phyloP scores from a whole-genome alignment of 2,888 invertebrate species.

The Schrankia costaestrigalis region DNA sequence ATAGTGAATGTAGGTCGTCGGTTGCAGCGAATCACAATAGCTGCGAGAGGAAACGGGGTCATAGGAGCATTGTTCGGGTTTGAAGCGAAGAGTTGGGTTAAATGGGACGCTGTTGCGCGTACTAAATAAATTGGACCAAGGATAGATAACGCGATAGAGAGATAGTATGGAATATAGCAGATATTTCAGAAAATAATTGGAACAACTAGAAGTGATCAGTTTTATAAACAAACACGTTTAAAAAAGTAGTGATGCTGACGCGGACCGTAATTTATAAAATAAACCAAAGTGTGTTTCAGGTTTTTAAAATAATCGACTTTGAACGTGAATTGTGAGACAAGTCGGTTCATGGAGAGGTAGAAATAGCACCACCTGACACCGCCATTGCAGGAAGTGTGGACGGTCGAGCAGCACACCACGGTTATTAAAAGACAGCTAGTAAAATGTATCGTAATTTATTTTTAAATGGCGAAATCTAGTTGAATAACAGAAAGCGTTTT shows the following conservation, averaged over 20 bases:
- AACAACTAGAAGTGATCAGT: slow-evolving; percentile 9
- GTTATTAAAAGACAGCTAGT: slow-evolving; percentile 30
- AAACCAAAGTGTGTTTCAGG: too few relatives aligned
- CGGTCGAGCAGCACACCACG: slow-evolving; percentile 48
- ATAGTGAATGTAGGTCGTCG: slow-evolving; percentile 54
- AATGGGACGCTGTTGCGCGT: slow-evolving; percentile 50
- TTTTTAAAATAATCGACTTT: slow-evolving; percentile 68
- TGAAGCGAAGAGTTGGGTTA: slow-evolving; percentile 42
- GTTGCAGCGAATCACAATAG: slow-evolving; percentile 50
- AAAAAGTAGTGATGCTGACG: too few relatives aligned
- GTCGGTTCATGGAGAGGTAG: slow-evolving; percentile 66
- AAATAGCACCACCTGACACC: slow-evolving; percentile 69
- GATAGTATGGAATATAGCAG: slow-evolving; percentile 4
- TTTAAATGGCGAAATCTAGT: slow-evolving; percentile 24
- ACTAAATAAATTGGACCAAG: slow-evolving; percentile 52
- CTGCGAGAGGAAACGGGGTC: slow-evolving; percentile 55
- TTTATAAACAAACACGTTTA: slow-evolving; percentile 24
- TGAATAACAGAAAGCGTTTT: slow-evolving; percentile 16
- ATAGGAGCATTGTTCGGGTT: slow-evolving; percentile 56
- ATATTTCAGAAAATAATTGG: slow-evolving; percentile 13
- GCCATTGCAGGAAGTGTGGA: slow-evolving; percentile 61
- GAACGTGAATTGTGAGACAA: slow-evolving; percentile 62
- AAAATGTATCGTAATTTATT: slow-evolving; percentile 29
- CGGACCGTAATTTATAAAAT: too few relatives aligned
- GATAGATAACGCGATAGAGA: slow-evolving; percentile 18